Base-by-base conservation (phyloP, 2,113 vertebrate genomes). In the Erythrocebus patas region DNA sequence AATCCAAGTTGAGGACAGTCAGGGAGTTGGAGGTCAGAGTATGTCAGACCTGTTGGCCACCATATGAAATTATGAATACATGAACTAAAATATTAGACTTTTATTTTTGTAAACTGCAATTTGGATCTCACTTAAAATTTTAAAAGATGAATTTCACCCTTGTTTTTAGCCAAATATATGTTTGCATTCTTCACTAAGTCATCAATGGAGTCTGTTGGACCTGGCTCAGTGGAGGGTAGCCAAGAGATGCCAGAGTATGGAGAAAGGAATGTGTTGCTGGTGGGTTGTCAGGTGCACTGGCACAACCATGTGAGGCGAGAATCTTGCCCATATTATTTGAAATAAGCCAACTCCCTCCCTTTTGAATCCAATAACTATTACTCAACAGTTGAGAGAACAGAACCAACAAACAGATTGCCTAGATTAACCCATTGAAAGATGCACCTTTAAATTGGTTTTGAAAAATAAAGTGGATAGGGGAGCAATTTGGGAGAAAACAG, bases 261-360 rank as follows among this genome's bases (percentile, higher is more conserved):
- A 85, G 75, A 93, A 76, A 86, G 52, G 40, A 94, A 68, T 93
- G 45, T 86, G 52, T 85, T 95, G 50, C 85, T 94, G 22, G 22
- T 95, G 52, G 80, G 57, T 50, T 93, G 48, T 95, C 90, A 94
- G 95, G 94, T 96, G 91, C 90, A 88, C 72, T 97, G 94, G 92
- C 80, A 87, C 43, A 94, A 89, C 22, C 32, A 1, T 45, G 38
- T 22, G 9, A 78, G 43, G 81, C 2, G 52, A 92, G 57, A 89
- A 55, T 76, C 38, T 81, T 84, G 96, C 70, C 38, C 80, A 94
- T 43, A 48, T 83, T 61, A 52, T 78, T 66, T 88, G n/a, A 75
- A 45, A 43, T 8, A 92, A 83, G 92, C 78, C 70, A 97, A 59
- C 5, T 55, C 6, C 91, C 11, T 96, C 50, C 61, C 25, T 87